These are phyloP conservation scores for Biston betularia DNA, from an alignment of 2,888 invertebrate species.

Conservation along the genomic window DNA sequence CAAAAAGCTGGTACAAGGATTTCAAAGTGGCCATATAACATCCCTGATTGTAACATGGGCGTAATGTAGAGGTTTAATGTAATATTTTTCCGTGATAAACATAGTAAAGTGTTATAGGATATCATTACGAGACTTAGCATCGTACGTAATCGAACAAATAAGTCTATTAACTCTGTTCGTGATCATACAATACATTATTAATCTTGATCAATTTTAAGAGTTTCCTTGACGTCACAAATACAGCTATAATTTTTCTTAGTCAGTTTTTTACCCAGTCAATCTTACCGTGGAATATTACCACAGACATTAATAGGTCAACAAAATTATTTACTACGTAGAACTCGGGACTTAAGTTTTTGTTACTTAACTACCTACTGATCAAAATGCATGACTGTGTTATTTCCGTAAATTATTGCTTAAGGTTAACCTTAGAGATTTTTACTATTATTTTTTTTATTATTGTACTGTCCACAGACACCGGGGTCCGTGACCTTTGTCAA, in stretches of 20 bases:
- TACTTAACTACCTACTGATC: neutral
- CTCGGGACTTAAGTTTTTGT: constrained; percentile 16
- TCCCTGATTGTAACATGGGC: too few relatives aligned
- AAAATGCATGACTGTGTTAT: constrained; percentile 11
- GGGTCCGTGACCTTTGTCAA: too few relatives aligned
- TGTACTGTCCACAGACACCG: too few relatives aligned
- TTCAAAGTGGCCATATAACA: too few relatives aligned
- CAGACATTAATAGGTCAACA: constrained; percentile 17
- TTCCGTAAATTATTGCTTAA: neutral
- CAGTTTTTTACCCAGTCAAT: constrained; percentile 16
- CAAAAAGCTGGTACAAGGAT: too few relatives aligned
- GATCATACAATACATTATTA: neutral
- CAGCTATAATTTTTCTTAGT: constrained; percentile 11
- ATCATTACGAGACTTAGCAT: too few relatives aligned
- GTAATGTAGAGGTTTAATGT: too few relatives aligned
- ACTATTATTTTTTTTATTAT: too few relatives aligned
- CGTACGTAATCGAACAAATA: neutral
- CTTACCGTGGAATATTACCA: constrained; percentile 25
- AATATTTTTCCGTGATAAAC: too few relatives aligned
- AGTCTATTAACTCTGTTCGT: neutral
- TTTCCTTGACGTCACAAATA: constrained; percentile 24
- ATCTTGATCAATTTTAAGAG: constrained; percentile 16
- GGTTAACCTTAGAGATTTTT: too few relatives aligned
- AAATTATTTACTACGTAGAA: constrained; percentile 2
- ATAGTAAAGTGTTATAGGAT: too few relatives aligned